A percentile compares a stretch with the other conserved stretches of the same genome.
These are phyloP conservation scores for Lucilia sericata DNA, from an alignment of 1,140 invertebrate genomes.

Conservation along the genomic window DNA sequence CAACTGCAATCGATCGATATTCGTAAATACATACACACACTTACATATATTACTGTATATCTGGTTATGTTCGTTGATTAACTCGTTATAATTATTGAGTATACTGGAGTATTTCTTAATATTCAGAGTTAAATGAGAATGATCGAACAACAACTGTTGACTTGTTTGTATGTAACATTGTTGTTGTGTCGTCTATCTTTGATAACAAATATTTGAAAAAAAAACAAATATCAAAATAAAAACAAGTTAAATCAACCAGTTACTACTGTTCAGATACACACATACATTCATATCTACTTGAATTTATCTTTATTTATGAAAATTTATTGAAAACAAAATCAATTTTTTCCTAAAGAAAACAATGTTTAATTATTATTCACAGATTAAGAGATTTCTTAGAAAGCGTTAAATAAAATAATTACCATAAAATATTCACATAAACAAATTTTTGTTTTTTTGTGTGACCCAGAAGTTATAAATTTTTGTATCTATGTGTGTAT, in stretches of 20 bases:
- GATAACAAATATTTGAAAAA: neutral
- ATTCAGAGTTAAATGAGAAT: constrained; percentile 15
- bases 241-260: constrained; percentile 10
- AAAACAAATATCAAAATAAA: neutral
- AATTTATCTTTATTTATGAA: neutral
- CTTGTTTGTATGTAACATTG: neutral
- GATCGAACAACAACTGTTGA: neutral
- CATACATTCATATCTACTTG: neutral
- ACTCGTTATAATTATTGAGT: neutral
- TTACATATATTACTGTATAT: neutral
- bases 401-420: neutral
- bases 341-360: neutral
- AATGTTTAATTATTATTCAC: neutral
- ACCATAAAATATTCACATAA: no score
- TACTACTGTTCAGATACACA: neutral
- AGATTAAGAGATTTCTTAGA: neutral
- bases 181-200: constrained; percentile 5
- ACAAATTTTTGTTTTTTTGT: no score
- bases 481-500: no score
- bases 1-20: neutral
- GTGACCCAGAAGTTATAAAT: no score
- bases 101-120: neutral
- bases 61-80: neutral
- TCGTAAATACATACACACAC: neutral
- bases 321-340: neutral